phyloP scores from a whole-genome alignment of 2,888 invertebrate genomes.

The Spodoptera picta region DNA sequence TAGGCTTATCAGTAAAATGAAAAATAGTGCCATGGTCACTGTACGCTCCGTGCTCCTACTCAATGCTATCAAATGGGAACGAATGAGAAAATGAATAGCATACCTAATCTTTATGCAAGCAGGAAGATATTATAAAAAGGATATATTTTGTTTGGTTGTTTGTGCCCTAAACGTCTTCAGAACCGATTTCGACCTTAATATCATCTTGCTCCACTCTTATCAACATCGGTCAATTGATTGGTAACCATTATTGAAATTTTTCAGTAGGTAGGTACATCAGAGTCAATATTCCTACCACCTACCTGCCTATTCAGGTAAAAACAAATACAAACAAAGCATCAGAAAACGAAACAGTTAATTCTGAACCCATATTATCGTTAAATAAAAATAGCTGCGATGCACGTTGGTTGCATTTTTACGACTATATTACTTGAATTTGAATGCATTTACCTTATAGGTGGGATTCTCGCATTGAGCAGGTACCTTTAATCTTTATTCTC shows the following conservation, averaged over 20 bases:
- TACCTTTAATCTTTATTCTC: slow-evolving; percentile 13
- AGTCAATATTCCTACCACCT: slow-evolving; percentile 3
- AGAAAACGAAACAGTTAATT: slow-evolving; percentile 1
- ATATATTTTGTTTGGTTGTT: too few relatives aligned
- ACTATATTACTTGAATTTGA: slow-evolving; percentile 30
- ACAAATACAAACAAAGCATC: slow-evolving; percentile 3
- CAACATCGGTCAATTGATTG: background rate
- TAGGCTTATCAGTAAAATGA: slow-evolving; percentile 24
- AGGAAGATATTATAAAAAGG: too few relatives aligned
- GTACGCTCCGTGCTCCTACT: background rate
- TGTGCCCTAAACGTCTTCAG: too few relatives aligned
- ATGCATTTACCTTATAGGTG: slow-evolving; percentile 39
- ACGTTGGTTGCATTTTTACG: slow-evolving; percentile 37
- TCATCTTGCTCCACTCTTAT: too few relatives aligned
- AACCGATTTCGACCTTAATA: too few relatives aligned
- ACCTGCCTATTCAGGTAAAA: slow-evolving; percentile 2
- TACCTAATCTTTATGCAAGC: too few relatives aligned
- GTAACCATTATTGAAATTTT: background rate
- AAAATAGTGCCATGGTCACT: slow-evolving; percentile 31
- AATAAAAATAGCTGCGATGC: slow-evolving; percentile 5
- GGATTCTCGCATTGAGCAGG: slow-evolving; percentile 27
- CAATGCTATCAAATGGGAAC: background rate
- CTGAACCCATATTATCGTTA: slow-evolving; percentile 2
- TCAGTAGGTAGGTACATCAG: slow-evolving; percentile 2
- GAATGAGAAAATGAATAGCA: too few relatives aligned